Percentiles rank a stretch among this genome's conserved stretches.
phyloP scores from a whole-genome alignment of 2,888 invertebrate species.

The Hydrotaea diabolus region DNA sequence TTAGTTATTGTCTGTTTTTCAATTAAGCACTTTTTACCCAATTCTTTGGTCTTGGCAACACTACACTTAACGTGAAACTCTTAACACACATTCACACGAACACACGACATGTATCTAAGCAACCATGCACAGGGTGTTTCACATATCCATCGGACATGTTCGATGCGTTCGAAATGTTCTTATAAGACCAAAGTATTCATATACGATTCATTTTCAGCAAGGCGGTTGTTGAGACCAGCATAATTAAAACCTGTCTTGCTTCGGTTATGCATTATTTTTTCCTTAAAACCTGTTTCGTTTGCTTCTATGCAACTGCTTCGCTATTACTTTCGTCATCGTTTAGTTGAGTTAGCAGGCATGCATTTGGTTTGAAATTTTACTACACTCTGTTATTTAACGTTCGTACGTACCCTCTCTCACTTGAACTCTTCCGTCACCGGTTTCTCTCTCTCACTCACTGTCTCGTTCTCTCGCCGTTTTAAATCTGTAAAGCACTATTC shows the following conservation, averaged over 20 bases:
- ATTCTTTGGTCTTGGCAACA: not conserved
- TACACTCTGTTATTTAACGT: slow-evolving; percentile 12
- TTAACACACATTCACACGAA: not conserved
- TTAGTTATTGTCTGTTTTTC: too few relatives aligned
- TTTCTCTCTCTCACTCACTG: not conserved
- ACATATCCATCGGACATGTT: not conserved
- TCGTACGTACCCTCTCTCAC: too few relatives aligned
- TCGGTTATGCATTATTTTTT: slow-evolving; percentile 16
- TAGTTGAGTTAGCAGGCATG: too few relatives aligned
- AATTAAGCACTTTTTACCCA: too few relatives aligned
- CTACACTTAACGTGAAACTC: not conserved
- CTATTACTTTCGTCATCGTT: slow-evolving; percentile 10
- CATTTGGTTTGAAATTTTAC: slow-evolving; percentile 26
- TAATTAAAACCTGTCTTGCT: slow-evolving; percentile 48
- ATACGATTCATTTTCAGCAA: slow-evolving; percentile 13
- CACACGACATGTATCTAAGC: slow-evolving; percentile 10
- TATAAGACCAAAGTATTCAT: slow-evolving; percentile 12
- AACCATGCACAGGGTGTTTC: slow-evolving; percentile 3
- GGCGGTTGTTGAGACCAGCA: not conserved
- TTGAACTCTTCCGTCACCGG: not conserved
- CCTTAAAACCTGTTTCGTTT: slow-evolving; percentile 48
- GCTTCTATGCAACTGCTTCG: too few relatives aligned
- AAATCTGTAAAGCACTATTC: not conserved
- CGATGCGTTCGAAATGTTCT: slow-evolving; percentile 28
- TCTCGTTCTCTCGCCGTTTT: not conserved